Conservation (phyloP, 37 sponge, comb jelly and placozoan genomes). For the Crambe crambe region DNA sequence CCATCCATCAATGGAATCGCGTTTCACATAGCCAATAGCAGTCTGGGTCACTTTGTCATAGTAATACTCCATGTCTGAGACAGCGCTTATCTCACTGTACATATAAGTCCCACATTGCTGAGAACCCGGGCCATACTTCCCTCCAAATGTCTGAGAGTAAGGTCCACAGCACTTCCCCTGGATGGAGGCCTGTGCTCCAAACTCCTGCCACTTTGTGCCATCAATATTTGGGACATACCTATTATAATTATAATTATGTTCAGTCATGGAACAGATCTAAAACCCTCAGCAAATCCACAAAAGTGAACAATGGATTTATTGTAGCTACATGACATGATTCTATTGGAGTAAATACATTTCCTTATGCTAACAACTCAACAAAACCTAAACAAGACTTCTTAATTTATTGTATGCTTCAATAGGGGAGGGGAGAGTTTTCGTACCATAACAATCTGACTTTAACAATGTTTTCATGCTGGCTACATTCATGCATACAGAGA, state of each 20-base stretch:
- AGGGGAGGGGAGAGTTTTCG: too few species aligned
- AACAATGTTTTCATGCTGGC: too few species aligned
- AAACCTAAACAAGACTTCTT: too few species aligned
- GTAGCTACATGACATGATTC: too few species aligned
- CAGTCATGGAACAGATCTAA: background rate
- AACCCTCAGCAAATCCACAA: background rate
- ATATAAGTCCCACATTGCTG: slow-evolving; percentile 24
- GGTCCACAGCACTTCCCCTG: slow-evolving; percentile 36
- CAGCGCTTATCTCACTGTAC: slow-evolving; percentile 36
- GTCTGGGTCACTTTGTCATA: slow-evolving; percentile 20
- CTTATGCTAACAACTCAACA: too few species aligned
- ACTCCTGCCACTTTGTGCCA: slow-evolving; percentile 11
- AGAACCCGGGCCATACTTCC: slow-evolving; percentile 12
- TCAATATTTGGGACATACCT: slow-evolving; percentile 24
- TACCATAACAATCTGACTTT: too few species aligned
- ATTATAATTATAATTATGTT: background rate
- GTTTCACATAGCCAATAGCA: slow-evolving; percentile 14
- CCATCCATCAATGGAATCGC: slow-evolving; percentile 28
- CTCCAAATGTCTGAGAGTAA: slow-evolving; percentile 16
- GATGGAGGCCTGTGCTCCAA: slow-evolving; percentile 12
- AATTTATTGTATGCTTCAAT: too few species aligned
- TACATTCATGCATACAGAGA: too few species aligned
- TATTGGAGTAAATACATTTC: too few species aligned
- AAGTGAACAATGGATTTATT: too few species aligned
- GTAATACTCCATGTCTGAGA: slow-evolving; percentile 1